These are phyloP conservation scores for Phylloscopus collybita DNA, from an alignment of 2,797 vertebrate genomes.

Conservation along the genomic window DNA sequence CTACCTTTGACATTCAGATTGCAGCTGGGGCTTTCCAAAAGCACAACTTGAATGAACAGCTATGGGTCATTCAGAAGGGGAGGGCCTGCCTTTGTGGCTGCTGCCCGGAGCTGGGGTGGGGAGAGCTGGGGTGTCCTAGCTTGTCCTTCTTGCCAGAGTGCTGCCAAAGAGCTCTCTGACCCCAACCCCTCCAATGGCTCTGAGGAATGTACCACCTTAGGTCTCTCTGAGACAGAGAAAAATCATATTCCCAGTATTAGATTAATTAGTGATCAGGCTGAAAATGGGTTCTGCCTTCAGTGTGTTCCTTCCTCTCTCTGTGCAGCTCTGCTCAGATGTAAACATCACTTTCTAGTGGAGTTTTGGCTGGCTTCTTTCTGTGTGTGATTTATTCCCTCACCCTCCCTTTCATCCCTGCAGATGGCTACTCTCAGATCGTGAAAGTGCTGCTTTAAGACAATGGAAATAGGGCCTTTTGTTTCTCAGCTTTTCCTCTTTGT, in stretches of 20 bases:
- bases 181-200: accelerated
- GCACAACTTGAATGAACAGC: background rate
- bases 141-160: background rate
- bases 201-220: background rate
- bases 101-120: background rate
- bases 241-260: background rate
- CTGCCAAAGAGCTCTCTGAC: background rate
- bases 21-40: background rate
- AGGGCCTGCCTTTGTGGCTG: background rate
- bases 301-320: background rate
- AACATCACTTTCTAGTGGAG: background rate
- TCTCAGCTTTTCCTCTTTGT: background rate
- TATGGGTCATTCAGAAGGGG: background rate
- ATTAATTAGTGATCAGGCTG: background rate
- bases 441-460: background rate
- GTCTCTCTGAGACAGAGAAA: background rate
- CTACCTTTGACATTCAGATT: background rate
- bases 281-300: background rate
- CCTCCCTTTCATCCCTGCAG: background rate
- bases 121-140: background rate
- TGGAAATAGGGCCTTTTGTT: background rate
- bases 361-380: background rate
- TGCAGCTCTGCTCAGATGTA: background rate
- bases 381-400: background rate
- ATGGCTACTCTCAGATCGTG: background rate